Conservation (phyloP, 2,888 invertebrate genomes). For the Ichneumoninae sp. region DNA sequence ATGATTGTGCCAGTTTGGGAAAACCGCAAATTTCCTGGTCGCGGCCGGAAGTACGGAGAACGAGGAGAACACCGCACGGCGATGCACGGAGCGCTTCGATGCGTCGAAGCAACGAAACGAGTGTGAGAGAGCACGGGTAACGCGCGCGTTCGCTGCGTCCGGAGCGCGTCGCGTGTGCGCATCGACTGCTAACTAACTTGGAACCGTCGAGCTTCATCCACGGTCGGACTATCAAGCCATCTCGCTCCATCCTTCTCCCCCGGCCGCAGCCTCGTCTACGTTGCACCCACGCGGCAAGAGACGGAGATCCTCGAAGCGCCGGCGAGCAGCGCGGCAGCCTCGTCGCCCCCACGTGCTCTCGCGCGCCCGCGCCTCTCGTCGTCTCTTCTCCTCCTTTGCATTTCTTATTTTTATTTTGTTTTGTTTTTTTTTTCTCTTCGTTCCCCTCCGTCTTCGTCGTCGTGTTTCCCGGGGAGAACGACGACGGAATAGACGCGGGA, state of each 20-base stretch:
- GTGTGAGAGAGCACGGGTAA: constrained; percentile 14
- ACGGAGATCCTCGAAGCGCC: constrained; percentile 60
- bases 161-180: constrained; percentile 83
- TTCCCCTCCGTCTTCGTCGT: constrained; percentile 15
- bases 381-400: constrained; percentile 45
- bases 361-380: constrained; percentile 60
- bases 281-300: constrained; percentile 57
- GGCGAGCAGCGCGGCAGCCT: constrained; percentile 19
- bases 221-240: constrained; percentile 69
- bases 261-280: constrained; percentile 44
- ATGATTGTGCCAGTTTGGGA: neutral
- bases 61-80: constrained; percentile 15
- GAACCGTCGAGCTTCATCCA: constrained; percentile 76
- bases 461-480: constrained; percentile 6
- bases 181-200: constrained; percentile 84
- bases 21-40: constrained; percentile 64
- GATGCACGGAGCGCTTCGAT: neutral
- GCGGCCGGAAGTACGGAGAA: constrained; percentile 48
- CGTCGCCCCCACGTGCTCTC: constrained; percentile 63
- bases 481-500: constrained; percentile 32
- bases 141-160: constrained; percentile 74
- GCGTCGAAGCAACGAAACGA: constrained; percentile 23
- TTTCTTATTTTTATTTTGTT: constrained; percentile 62
- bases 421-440: constrained; percentile 43
- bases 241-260: constrained; percentile 51